Evolutionary conservation across 2,113 vertebrate genomes (phyloP).

Genomic region (Erpornis zantholeuca): DNA sequence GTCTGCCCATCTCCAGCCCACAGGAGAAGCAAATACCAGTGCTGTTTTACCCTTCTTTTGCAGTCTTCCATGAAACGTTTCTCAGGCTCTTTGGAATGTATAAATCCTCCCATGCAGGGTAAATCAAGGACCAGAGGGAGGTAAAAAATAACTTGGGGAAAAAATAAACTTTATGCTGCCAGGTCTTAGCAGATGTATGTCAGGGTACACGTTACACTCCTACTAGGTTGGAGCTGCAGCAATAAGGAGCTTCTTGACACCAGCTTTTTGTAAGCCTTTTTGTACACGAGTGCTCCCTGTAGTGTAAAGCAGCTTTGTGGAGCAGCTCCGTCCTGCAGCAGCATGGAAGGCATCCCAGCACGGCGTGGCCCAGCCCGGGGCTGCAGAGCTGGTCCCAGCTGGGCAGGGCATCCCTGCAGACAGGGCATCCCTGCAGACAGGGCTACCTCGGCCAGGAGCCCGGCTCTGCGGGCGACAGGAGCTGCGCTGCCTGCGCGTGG

Average conservation of each 20-base stretch:
- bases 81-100: background rate
- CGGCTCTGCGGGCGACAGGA: background rate
- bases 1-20: accelerated
- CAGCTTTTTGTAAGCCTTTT: constrained; percentile 12
- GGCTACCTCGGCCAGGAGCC: background rate
- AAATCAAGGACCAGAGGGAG: constrained; percentile 16
- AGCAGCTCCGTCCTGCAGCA: background rate
- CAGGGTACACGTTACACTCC: background rate
- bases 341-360: too few species aligned
- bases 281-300: background rate
- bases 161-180: background rate
- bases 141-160: constrained; percentile 12
- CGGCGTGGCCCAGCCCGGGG: too few species aligned
- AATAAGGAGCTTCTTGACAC: background rate
- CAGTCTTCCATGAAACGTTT: background rate
- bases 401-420: background rate
- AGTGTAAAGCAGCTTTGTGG: background rate
- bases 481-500: background rate
- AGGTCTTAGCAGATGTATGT: background rate
- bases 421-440: background rate
- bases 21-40: accelerated
- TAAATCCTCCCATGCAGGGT: background rate
- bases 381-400: background rate
- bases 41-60: background rate
- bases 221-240: background rate